A percentile compares a stretch with the other conserved stretches of the same genome.
phyloP scores from a whole-genome alignment of 2,888 invertebrate species.

The Deroplatys truncata region DNA sequence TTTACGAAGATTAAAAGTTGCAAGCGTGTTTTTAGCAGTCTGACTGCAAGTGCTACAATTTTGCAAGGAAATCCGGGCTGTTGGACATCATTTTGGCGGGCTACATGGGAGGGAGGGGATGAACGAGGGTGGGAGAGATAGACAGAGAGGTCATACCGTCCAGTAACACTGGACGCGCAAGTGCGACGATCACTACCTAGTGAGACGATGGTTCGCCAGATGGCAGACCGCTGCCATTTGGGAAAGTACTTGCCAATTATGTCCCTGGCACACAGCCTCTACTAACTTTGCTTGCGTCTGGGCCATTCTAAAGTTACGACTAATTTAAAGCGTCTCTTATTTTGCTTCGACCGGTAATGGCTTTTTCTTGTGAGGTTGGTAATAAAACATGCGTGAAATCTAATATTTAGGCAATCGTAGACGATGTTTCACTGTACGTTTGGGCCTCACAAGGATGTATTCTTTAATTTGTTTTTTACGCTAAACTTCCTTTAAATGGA shows the following conservation, averaged over 20 bases:
- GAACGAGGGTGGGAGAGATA: not conserved
- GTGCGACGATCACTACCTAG: not conserved
- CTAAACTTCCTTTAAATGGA: too few species aligned
- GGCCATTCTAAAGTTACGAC: not conserved
- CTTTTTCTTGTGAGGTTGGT: not conserved
- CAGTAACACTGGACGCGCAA: not conserved
- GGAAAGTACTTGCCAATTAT: not conserved
- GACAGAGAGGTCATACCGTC: not conserved
- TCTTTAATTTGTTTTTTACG: too few species aligned
- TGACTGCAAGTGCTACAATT: not conserved
- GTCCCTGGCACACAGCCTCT: not conserved
- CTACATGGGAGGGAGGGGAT: not conserved
- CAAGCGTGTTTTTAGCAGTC: too few species aligned
- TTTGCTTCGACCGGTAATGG: not conserved
- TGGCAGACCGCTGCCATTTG: not conserved
- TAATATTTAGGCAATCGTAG: not conserved
- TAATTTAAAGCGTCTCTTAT: not conserved
- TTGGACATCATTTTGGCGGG: not conserved
- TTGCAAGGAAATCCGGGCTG: not conserved
- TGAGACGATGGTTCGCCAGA: not conserved
- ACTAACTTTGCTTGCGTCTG: not conserved
- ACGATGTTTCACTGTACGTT: not conserved
- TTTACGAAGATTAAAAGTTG: too few species aligned
- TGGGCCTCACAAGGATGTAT: not conserved
- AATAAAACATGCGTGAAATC: not conserved